Evolutionary conservation across 2,113 vertebrate genomes (phyloP).

Genomic region (Athene cunicularia): DNA sequence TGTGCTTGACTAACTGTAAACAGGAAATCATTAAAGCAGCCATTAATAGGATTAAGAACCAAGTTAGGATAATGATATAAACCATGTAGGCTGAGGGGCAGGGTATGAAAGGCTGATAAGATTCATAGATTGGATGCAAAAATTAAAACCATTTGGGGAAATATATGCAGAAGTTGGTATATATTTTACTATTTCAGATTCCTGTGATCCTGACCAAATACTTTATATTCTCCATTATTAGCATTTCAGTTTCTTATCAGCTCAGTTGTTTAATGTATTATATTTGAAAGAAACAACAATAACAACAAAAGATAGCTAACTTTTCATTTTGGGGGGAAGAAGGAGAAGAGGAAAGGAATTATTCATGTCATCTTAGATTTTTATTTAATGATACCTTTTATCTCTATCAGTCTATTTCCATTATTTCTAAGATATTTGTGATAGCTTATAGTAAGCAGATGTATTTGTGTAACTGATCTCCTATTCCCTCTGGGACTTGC

Average conservation of each 20-base stretch:
- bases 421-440: conserved; percentile 21
- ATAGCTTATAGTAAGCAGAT: not conserved
- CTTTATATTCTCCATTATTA: not conserved
- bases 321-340: not conserved
- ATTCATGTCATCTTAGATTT: not conserved
- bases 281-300: not conserved
- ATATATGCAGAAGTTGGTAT: not conserved
- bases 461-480: not conserved
- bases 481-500: not conserved
- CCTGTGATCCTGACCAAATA: not conserved
- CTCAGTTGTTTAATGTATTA: not conserved
- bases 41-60: not conserved
- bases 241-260: not conserved
- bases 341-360: not conserved
- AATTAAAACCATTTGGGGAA: not conserved
- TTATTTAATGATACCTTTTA: not conserved
- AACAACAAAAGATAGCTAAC: not conserved
- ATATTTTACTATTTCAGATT: not conserved
- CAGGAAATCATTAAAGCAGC: not conserved
- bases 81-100: rapidly evolving
- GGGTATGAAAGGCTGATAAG: not conserved
- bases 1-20: not conserved
- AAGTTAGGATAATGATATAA: not conserved
- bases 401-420: not conserved
- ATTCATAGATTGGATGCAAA: not conserved